Evolutionary conservation across 2,797 vertebrate genomes (phyloP).

Genomic region (Anabas testudineus): DNA sequence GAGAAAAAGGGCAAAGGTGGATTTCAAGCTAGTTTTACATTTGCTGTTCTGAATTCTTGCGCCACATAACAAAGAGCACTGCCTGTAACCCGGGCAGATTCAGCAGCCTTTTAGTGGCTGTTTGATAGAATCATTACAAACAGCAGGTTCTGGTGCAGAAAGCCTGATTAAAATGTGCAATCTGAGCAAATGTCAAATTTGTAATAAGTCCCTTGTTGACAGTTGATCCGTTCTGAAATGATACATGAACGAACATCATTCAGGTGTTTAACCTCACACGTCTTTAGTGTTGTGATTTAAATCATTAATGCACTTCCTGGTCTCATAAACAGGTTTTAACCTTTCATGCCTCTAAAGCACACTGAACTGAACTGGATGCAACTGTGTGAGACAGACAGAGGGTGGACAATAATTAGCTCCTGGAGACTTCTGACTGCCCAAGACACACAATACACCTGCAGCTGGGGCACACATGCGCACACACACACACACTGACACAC

Average conservation of each 20-base stretch:
- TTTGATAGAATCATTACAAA: no score
- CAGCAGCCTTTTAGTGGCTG: no score
- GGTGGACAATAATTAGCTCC: slow-evolving; percentile 38
- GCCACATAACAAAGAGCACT: no score
- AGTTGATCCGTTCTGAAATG: no score
- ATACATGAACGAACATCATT: no score
- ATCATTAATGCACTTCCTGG: neutral
- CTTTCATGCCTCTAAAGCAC: slow-evolving; percentile 3
- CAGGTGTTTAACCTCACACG: neutral
- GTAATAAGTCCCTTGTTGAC: no score
- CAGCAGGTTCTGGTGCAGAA: no score
- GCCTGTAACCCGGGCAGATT: no score
- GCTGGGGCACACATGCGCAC: slow-evolving; percentile 30
- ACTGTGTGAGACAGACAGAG: slow-evolving; percentile 5
- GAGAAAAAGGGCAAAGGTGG: neutral
- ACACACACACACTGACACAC: slow-evolving; percentile 22
- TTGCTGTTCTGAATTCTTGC: no score
- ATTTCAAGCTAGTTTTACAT: no score
- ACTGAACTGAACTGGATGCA: slow-evolving; percentile 14
- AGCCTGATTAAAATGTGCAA: no score
- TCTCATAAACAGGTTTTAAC: neutral
- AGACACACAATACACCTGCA: slow-evolving; percentile 59
- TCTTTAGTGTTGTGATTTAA: neutral
- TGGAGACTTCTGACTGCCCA: slow-evolving; percentile 34
- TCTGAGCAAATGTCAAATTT: no score